These are phyloP conservation scores for Corticium candelabrum DNA, from an alignment of 37 sponge, comb jelly and placozoan species.

Conservation along the genomic window DNA sequence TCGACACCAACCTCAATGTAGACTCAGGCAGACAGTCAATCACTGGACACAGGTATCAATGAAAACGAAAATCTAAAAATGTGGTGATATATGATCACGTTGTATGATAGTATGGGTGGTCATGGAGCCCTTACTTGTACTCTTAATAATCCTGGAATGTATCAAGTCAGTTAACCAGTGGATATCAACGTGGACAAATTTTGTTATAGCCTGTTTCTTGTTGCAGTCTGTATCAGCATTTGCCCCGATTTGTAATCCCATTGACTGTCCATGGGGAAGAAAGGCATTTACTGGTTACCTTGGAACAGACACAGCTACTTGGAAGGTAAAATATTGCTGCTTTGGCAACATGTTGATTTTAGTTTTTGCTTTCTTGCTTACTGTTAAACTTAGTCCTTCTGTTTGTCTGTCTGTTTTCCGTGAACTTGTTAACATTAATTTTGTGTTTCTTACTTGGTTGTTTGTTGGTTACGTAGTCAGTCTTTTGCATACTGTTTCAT, in stretches of 20 bases:
- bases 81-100: no score
- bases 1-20: conserved; percentile 64
- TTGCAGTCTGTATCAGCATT: conserved; percentile 76
- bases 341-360: neutral
- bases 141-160: conserved; percentile 85
- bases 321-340: conserved; percentile 31
- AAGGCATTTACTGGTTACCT: conserved; percentile 89
- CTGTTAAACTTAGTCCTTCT: neutral
- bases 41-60: conserved; percentile 92
- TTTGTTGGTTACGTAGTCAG: no score
- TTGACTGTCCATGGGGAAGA: conserved; percentile 83
- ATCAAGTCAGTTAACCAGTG: conserved; percentile 20
- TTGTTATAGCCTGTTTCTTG: neutral
- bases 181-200: neutral
- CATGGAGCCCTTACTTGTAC: conserved; percentile 92
- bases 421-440: no score
- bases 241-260: conserved; percentile 92
- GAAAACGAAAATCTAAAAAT: no score
- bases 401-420: neutral
- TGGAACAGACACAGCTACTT: conserved; percentile 51
- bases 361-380: neutral
- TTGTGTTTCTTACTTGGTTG: no score
- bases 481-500: no score
- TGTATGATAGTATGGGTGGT: conserved; percentile 99
- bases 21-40: conserved; percentile 56